Conservation (phyloP, 2,888 invertebrate species). For the Spicauda simplicius region DNA sequence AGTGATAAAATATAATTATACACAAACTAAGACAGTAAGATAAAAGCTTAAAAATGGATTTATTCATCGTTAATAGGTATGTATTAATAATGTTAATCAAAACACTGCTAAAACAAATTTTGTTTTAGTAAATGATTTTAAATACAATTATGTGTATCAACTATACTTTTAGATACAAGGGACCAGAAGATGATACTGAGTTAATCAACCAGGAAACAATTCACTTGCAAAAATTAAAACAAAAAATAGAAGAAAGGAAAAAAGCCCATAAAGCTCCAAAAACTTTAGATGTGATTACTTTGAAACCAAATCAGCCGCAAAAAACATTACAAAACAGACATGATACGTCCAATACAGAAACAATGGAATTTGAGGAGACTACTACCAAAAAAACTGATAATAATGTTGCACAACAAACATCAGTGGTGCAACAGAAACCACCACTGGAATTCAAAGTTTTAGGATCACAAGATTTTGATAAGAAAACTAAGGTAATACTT, state of each 20-base stretch:
- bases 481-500: slow-evolving; percentile 77
- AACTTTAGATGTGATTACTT: slow-evolving; percentile 38
- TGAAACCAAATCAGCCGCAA: slow-evolving; percentile 37
- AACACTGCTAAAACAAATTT: no score
- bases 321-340: not conserved
- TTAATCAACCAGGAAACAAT: slow-evolving; percentile 77
- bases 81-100: not conserved
- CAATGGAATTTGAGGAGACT: slow-evolving; percentile 7
- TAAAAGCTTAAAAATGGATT: slow-evolving; percentile 80
- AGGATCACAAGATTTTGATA: slow-evolving; percentile 86
- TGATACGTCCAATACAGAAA: slow-evolving; percentile 23
- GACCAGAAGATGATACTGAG: slow-evolving; percentile 64
- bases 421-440: slow-evolving; percentile 37
- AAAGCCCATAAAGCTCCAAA: slow-evolving; percentile 51
- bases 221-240: slow-evolving; percentile 84
- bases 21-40: not conserved
- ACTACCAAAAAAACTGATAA: slow-evolving; percentile 6
- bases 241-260: slow-evolving; percentile 85
- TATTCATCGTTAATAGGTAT: slow-evolving; percentile 90
- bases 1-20: no score
- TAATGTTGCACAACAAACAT: slow-evolving; percentile 2
- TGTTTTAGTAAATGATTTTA: no score
- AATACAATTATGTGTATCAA: not conserved
- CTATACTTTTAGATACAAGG: slow-evolving; percentile 70
- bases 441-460: slow-evolving; percentile 86